Percentiles rank a stretch among this genome's conserved stretches.
Evolutionary conservation across 2,797 vertebrate species (phyloP).

Genomic region (Anomalospiza imberbis): DNA sequence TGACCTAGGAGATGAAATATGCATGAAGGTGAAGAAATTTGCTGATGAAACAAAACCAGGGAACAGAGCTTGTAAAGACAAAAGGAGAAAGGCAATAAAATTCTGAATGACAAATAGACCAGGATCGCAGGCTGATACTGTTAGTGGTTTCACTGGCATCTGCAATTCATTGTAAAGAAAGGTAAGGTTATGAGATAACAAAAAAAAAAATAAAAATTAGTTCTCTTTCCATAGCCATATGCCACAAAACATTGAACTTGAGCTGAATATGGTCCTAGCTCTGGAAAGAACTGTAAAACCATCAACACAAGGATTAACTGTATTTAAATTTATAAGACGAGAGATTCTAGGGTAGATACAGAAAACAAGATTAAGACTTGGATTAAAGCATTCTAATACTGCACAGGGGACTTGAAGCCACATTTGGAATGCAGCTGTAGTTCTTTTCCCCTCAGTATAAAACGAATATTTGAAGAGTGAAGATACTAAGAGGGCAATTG

Average conservation of each 20-base stretch:
- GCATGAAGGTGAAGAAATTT: conserved; percentile 64
- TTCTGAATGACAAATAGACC: conserved; percentile 61
- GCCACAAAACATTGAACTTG: background rate
- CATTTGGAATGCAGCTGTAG: background rate
- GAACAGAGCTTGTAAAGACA: conserved; percentile 51
- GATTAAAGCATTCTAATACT: conserved; percentile 4
- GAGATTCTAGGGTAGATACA: background rate
- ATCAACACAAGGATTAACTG: conserved; percentile 15
- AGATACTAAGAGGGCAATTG: background rate
- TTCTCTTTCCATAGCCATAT: background rate
- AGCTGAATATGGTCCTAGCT: background rate
- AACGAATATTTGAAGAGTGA: background rate
- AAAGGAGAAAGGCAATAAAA: conserved; percentile 55
- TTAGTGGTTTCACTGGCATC: conserved; percentile 38
- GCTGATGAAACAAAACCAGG: conserved; percentile 64
- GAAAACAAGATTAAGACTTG: conserved; percentile 12
- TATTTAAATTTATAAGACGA: background rate
- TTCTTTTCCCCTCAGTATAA: background rate
- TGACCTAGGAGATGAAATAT: conserved; percentile 65
- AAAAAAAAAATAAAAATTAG: background rate
- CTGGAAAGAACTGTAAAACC: background rate
- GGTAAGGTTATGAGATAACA: conserved; percentile 14
- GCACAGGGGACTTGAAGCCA: background rate
- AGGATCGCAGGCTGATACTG: conserved; percentile 31
- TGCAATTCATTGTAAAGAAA: conserved; percentile 32